Conservation (phyloP, 2,888 invertebrate species). For the Drosophila austrosaltans region DNA sequence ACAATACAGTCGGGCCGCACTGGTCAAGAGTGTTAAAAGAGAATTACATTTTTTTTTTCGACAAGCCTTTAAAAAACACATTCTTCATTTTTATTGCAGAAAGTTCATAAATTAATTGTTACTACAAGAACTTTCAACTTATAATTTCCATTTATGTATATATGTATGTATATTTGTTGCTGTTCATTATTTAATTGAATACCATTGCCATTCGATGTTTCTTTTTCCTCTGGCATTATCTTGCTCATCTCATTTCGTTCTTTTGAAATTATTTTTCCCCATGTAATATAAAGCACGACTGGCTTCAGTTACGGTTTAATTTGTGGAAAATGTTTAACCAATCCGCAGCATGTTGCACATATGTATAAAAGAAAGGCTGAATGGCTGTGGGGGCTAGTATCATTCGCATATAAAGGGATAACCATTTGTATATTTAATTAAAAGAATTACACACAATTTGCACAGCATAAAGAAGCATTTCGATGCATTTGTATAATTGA, state of each 20-base stretch:
- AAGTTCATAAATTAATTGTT: slow-evolving; percentile 5
- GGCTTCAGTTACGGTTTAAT: slow-evolving; percentile 23
- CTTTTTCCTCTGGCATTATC: not conserved
- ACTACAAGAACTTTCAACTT: not conserved
- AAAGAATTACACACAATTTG: not conserved
- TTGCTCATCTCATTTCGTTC: slow-evolving; percentile 1
- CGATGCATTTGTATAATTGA: not conserved
- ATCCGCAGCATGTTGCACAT: slow-evolving; percentile 19
- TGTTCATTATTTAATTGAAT: not conserved
- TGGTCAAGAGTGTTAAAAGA: slow-evolving; percentile 2
- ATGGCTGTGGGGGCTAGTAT: not conserved
- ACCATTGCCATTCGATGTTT: no score
- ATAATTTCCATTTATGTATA: not conserved
- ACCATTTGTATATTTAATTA: not conserved
- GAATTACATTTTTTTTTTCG: not conserved
- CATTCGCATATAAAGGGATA: not conserved
- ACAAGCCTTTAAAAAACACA: not conserved
- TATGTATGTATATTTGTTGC: not conserved
- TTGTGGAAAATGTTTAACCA: slow-evolving; percentile 42
- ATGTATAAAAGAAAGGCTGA: no score
- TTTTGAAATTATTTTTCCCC: slow-evolving; percentile 5
- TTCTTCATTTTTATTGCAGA: not conserved
- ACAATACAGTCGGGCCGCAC: not conserved
- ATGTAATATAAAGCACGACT: not conserved
- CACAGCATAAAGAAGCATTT: no score